Evolutionary conservation across 2,113 vertebrate genomes (phyloP).

Genomic region (Myotis yumanensis): DNA sequence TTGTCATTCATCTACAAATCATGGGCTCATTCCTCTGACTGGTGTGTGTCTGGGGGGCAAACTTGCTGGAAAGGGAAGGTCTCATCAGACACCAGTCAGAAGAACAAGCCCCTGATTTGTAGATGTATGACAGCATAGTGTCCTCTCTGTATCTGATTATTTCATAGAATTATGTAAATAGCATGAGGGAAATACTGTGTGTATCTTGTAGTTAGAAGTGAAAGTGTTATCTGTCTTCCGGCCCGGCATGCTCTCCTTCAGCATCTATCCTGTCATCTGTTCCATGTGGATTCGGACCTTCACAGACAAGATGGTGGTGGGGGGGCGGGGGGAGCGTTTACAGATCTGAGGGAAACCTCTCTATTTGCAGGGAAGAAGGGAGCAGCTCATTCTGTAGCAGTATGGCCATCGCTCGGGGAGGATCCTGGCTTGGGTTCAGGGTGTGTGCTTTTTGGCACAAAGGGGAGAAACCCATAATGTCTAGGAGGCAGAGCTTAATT

Average conservation of each 20-base stretch:
- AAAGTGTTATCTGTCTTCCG: neutral
- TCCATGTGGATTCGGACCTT: neutral
- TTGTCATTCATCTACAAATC: too few species aligned
- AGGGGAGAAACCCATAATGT: neutral
- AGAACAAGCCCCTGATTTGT: neutral
- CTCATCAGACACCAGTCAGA: neutral
- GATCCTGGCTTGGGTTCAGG: neutral
- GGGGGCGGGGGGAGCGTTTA: neutral
- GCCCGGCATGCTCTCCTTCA: neutral
- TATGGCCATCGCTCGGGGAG: neutral
- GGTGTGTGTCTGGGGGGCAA: neutral
- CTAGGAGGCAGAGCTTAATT: neutral
- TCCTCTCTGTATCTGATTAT: neutral
- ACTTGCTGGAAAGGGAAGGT: neutral
- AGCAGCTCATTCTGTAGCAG: neutral
- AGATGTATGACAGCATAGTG: too few species aligned
- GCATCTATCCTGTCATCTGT: too few species aligned
- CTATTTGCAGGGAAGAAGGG: neutral
- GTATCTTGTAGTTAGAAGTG: neutral
- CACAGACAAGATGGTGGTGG: neutral
- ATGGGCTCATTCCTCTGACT: neutral
- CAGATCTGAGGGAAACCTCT: neutral
- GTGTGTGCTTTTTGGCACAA: too few species aligned
- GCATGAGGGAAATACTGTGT: neutral
- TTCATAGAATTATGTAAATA: neutral